Evolutionary conservation across 2,888 invertebrate genomes (phyloP).

Genomic region (Patella depressa): DNA sequence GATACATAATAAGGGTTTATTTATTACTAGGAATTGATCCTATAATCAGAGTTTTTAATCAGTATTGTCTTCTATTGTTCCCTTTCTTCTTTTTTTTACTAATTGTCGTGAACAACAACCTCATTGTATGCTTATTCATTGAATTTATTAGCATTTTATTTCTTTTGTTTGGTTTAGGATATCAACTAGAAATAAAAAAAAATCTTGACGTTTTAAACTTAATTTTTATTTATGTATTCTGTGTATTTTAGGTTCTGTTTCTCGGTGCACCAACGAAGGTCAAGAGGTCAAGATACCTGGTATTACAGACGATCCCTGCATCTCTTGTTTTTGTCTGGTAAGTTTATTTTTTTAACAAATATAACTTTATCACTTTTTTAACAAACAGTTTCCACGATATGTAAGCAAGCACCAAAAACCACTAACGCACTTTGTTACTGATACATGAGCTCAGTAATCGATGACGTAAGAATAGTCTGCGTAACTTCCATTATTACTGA

Average conservation of each 20-base stretch:
- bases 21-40: no score
- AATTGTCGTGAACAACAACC: no score
- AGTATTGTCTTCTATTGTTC: no score
- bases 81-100: no score
- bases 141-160: no score
- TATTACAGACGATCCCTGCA: constrained; percentile 58
- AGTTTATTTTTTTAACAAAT: constrained; percentile 23
- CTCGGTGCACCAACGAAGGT: constrained; percentile 51
- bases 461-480: neutral
- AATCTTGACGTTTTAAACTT: neutral
- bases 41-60: no score
- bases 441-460: neutral
- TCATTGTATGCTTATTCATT: no score
- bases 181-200: no score
- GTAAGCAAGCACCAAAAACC: neutral
- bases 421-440: neutral
- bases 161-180: no score
- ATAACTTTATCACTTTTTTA: no score
- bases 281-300: constrained; percentile 47
- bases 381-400: no score
- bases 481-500: neutral
- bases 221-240: neutral
- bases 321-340: constrained; percentile 56
- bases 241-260: constrained; percentile 52
- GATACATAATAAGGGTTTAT: no score